A percentile compares a stretch with the other conserved stretches of the same genome.
Conservation (phyloP, 2,888 invertebrate species). For the Meta bourneti region DNA sequence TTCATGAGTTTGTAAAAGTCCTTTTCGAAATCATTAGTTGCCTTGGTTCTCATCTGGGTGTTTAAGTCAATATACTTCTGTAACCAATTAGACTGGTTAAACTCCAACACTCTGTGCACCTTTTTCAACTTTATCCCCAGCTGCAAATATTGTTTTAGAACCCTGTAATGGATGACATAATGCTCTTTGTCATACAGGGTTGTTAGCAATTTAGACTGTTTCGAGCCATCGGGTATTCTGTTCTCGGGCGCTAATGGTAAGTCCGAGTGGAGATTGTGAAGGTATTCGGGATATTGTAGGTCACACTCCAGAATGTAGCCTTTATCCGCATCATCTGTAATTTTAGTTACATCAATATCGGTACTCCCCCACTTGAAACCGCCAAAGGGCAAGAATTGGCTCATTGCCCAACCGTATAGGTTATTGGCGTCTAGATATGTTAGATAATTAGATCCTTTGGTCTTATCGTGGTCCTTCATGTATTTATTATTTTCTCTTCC, state of each 20-base stretch:
- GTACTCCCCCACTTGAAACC: background rate
- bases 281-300: background rate
- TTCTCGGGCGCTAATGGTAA: constrained; percentile 73
- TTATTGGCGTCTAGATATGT: constrained; percentile 37
- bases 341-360: background rate
- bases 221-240: constrained; percentile 20
- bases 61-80: constrained; percentile 75
- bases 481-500: too few relatives aligned
- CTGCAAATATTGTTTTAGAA: constrained; percentile 66
- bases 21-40: too few relatives aligned
- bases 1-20: too few relatives aligned
- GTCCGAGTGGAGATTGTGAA: constrained; percentile 37
- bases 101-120: constrained; percentile 77
- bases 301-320: background rate
- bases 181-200: constrained; percentile 67
- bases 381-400: too few relatives aligned
- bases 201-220: constrained; percentile 63
- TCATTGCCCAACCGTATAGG: constrained; percentile 71
- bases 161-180: too few relatives aligned
- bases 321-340: constrained; percentile 4
- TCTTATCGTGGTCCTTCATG: constrained; percentile 69
- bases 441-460: too few relatives aligned
- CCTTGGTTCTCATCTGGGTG: constrained; percentile 79
- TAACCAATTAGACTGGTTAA: constrained; percentile 57
- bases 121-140: constrained; percentile 77